A percentile compares a stretch with the other conserved stretches of the same genome.
Conservation (phyloP, 2,113 vertebrate species). For the Lepus europaeus region DNA sequence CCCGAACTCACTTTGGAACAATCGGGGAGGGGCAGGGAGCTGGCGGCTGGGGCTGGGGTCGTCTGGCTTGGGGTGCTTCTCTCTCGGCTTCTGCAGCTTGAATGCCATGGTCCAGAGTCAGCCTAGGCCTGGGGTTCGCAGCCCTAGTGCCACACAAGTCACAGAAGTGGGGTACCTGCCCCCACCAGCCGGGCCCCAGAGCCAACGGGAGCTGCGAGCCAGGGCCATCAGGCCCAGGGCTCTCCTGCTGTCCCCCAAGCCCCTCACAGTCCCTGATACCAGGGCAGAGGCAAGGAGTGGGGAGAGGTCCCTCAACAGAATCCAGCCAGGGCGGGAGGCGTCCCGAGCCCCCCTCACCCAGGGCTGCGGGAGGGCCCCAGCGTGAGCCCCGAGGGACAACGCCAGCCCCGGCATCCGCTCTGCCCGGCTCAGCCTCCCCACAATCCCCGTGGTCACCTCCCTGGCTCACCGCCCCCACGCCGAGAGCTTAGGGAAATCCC, state of each 20-base stretch:
- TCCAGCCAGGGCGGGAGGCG: too few species aligned
- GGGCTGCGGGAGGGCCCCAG: too few species aligned
- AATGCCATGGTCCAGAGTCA: accelerated
- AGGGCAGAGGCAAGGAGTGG: too few species aligned
- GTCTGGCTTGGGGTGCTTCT: accelerated
- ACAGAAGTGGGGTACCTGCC: neutral
- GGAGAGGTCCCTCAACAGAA: too few species aligned
- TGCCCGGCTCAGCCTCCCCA: too few species aligned
- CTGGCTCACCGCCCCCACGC: too few species aligned
- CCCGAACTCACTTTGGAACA: neutral
- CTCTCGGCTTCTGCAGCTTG: neutral
- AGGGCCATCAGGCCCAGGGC: neutral
- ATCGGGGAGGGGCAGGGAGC: accelerated
- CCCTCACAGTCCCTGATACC: neutral
- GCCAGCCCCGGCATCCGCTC: too few species aligned
- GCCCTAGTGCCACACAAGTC: neutral
- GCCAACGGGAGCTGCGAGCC: neutral
- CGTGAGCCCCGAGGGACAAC: too few species aligned
- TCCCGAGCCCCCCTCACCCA: too few species aligned
- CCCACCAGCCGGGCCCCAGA: neutral
- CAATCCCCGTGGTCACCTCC: too few species aligned
- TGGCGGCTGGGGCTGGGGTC: neutral
- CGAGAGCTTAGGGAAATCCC: too few species aligned
- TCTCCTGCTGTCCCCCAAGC: neutral
- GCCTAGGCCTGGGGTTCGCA: accelerated